Evolutionary conservation across 2,797 vertebrate species (phyloP).

Genomic region (Luscinia megarhynchos): DNA sequence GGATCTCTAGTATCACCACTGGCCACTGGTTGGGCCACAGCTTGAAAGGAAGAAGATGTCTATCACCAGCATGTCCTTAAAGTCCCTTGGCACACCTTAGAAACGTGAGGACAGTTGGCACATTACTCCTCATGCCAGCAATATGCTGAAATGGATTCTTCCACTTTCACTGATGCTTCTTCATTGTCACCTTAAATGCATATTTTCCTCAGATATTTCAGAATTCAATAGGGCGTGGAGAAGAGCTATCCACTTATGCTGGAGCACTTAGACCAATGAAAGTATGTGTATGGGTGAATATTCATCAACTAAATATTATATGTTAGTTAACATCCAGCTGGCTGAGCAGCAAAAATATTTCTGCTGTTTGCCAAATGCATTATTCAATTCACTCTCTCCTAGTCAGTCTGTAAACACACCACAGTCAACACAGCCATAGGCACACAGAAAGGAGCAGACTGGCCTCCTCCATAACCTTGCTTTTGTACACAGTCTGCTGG

Average conservation of each 20-base stretch:
- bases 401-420: slow-evolving; percentile 33
- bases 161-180: not conserved
- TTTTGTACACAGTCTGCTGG: not conserved
- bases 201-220: slow-evolving; percentile 19
- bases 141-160: not conserved
- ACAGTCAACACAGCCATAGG: not conserved
- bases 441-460: not conserved
- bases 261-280: slow-evolving; percentile 40
- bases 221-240: not conserved
- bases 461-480: not conserved
- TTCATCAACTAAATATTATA: slow-evolving; percentile 61
- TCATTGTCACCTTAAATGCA: slow-evolving; percentile 8
- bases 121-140: not conserved
- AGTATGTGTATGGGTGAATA: slow-evolving; percentile 50
- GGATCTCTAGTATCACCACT: not conserved
- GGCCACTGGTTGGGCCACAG: not conserved
- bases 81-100: not conserved
- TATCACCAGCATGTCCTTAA: not conserved
- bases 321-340: slow-evolving; percentile 61
- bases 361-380: not conserved
- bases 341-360: slow-evolving; percentile 62
- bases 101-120: not conserved
- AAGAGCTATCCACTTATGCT: slow-evolving; percentile 40
- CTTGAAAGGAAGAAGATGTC: not conserved
- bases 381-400: slow-evolving; percentile 38